phyloP scores from a whole-genome alignment of 2,888 invertebrate species.

The Ophonus ardosiacus region DNA sequence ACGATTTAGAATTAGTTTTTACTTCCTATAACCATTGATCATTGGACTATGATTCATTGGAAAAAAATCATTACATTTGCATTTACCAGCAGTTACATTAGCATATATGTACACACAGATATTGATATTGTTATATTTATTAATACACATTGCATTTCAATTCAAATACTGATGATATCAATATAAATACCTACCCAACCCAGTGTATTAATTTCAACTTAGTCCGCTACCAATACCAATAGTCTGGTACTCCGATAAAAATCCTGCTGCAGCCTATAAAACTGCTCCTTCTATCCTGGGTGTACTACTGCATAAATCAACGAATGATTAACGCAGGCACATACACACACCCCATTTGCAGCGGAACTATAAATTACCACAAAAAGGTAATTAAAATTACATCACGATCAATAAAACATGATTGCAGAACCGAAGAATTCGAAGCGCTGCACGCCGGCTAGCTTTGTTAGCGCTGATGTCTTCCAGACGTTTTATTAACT shows the following conservation, averaged over 20 bases:
- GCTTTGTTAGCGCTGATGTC: constrained; percentile 15
- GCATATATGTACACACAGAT: neutral
- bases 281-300: constrained; percentile 10
- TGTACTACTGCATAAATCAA: constrained; percentile 42
- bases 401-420: constrained; percentile 52
- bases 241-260: neutral
- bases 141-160: neutral
- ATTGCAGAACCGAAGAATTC: constrained; percentile 32
- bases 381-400: constrained; percentile 55
- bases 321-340: constrained; percentile 45
- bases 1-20: neutral
- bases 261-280: constrained; percentile 33
- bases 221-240: constrained; percentile 7
- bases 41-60: neutral
- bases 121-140: neutral
- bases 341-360: constrained; percentile 44
- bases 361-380: constrained; percentile 53
- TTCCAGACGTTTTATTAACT: constrained; percentile 6
- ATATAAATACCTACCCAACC: constrained; percentile 7
- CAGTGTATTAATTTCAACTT: constrained; percentile 26
- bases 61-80: neutral
- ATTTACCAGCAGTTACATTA: neutral
- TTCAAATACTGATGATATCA: constrained; percentile 9
- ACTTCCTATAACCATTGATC: neutral
- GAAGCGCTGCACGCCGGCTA: constrained; percentile 5